A percentile compares a stretch with the other conserved stretches of the same genome.
Evolutionary conservation across 2,888 invertebrate genomes (phyloP).

Genomic region (Dolichopus griseipennis): DNA sequence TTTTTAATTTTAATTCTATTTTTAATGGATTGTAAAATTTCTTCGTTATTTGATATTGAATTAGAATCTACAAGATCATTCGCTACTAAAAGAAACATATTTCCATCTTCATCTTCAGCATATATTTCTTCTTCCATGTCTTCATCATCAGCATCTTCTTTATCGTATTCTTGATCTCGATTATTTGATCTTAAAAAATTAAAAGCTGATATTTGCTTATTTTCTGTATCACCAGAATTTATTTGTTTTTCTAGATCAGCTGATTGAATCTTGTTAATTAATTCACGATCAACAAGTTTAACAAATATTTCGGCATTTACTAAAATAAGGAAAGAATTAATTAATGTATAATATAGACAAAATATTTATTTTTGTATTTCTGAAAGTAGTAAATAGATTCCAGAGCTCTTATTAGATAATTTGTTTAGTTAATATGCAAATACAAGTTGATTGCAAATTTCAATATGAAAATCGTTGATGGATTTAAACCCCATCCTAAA

Average conservation of each 20-base stretch:
- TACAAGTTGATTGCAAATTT: too few species aligned
- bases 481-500: too few species aligned
- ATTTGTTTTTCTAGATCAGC: not conserved
- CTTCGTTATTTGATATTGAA: too few species aligned
- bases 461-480: too few species aligned
- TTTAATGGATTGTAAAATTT: too few species aligned
- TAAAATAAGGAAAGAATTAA: not conserved
- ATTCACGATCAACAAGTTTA: not conserved
- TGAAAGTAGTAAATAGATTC: too few species aligned
- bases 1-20: not conserved
- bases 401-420: too few species aligned
- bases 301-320: not conserved
- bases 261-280: not conserved
- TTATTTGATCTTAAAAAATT: not conserved
- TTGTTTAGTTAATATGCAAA: too few species aligned
- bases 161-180: not conserved
- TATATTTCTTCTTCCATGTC: not conserved
- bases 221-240: not conserved
- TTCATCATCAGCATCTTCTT: not conserved
- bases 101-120: not conserved
- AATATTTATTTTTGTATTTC: too few species aligned
- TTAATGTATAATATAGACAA: too few species aligned
- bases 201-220: not conserved
- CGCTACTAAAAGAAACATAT: not conserved
- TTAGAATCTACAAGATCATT: not conserved